phyloP scores from a whole-genome alignment of 2,113 vertebrate genomes.

The Xenotilapia caudafasciata region DNA sequence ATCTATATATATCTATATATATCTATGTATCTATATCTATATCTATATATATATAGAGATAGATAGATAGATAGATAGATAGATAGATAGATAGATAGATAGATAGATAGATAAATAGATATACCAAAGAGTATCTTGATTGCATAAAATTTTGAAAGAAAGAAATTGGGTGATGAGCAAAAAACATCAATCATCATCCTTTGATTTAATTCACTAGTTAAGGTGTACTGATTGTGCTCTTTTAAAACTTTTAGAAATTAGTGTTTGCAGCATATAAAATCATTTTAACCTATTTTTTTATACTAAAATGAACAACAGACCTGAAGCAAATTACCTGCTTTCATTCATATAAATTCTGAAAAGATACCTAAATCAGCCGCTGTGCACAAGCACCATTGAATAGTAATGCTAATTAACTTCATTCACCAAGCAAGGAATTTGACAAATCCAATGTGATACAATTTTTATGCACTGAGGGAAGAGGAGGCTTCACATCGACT shows the following conservation, averaged over 20 bases:
- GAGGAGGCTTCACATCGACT: neutral
- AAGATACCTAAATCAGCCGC: neutral
- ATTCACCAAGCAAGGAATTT: neutral
- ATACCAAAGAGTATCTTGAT: neutral
- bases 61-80: too few species aligned
- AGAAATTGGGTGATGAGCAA: neutral
- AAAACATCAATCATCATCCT: too few species aligned
- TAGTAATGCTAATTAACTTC: neutral
- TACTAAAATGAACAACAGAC: neutral
- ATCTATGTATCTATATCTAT: too few species aligned
- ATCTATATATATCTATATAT: too few species aligned
- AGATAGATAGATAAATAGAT: neutral
- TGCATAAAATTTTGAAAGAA: neutral
- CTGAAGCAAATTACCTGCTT: neutral
- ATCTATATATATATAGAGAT: accelerated
- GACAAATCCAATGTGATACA: neutral
- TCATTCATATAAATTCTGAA: neutral
- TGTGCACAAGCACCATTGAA: neutral
- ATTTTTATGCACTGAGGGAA: neutral
- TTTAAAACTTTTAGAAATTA: too few species aligned
- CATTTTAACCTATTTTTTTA: neutral
- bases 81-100: too few species aligned
- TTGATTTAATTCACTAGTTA: neutral
- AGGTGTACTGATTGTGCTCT: neutral
- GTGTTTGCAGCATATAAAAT: neutral